Evolutionary conservation across 64 coral and sea anemone genomes (phyloP), one percentile per base, ranked within the genome.

Genomic region (Montipora foliosa): DNA sequence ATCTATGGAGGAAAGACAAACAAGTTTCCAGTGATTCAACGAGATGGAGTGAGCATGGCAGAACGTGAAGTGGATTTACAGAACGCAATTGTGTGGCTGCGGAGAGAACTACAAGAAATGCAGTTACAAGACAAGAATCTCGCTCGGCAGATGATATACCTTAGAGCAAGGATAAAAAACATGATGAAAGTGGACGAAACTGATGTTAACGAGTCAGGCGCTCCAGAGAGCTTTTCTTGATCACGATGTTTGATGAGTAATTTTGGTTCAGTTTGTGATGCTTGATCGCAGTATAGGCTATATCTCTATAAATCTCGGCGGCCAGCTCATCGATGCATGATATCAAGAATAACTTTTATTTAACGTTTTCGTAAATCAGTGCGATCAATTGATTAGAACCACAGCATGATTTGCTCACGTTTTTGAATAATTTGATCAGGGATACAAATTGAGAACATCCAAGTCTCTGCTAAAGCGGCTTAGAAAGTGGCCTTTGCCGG

Each of bases 31-130:
- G 82, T 86, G 19, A 73, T 86, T 20, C 64, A 86, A 21, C 82
- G 82, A 4, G 64, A 86, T 11, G 82, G 82, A 5, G 62, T 67
- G 47, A 86, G 62, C 8, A 86, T 86, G 37, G 66, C 82, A 5
- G 82, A 86, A 5, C 67, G 82, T 70, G 61, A 86, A 86, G 44
- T 71, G 7, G 82, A 86, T 70, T 47, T 86, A 47, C 64, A 86
- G 46, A 86, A 86, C 66, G 82, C 82, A 5, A 86, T 86, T 50
- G 4, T 50, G 19, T 86, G 82, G 82, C 62, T 86, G 7, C 62
- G 82, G 21, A 86, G 47, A 24, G 82, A 86, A 86, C 82, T 86
- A 21, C 82, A 86, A 86, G 82, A 86, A 72, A 69, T 86, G 66
- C 62, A 86, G 20, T 86, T 71, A 86, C 82, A 86, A 22, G 82